These are phyloP conservation scores for Coptodon rendalli DNA, from an alignment of 2,113 vertebrate species.

Conservation along the genomic window DNA sequence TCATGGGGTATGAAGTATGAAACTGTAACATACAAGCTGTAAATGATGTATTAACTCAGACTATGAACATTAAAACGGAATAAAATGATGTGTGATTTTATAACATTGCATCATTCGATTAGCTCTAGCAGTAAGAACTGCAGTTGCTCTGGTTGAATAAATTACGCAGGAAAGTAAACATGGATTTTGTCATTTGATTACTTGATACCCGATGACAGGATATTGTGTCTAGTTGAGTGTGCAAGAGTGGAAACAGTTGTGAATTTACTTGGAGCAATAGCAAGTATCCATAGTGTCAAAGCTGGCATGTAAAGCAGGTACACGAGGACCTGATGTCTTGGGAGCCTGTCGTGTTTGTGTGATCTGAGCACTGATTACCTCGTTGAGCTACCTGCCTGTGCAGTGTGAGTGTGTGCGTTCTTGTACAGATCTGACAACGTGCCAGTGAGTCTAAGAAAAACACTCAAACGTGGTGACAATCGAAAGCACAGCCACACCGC, in stretches of 20 bases:
- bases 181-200: neutral
- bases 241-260: neutral
- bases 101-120: neutral
- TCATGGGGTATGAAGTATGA: neutral
- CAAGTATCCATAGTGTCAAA: neutral
- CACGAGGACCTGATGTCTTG: neutral
- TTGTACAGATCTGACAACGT: slow-evolving; percentile 6
- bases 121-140: neutral
- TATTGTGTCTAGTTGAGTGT: neutral
- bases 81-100: neutral
- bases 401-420: neutral
- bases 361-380: neutral
- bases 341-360: neutral
- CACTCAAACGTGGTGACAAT: neutral
- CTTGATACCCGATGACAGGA: neutral
- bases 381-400: neutral
- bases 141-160: neutral
- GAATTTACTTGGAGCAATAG: neutral
- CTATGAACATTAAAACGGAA: neutral
- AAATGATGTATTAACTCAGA: neutral
- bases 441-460: neutral
- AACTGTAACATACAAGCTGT: neutral
- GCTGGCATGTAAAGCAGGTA: neutral
- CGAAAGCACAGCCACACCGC: neutral
- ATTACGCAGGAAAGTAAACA: neutral